Conservation (phyloP, 2,888 invertebrate genomes). For the Aleiodes alternator region DNA sequence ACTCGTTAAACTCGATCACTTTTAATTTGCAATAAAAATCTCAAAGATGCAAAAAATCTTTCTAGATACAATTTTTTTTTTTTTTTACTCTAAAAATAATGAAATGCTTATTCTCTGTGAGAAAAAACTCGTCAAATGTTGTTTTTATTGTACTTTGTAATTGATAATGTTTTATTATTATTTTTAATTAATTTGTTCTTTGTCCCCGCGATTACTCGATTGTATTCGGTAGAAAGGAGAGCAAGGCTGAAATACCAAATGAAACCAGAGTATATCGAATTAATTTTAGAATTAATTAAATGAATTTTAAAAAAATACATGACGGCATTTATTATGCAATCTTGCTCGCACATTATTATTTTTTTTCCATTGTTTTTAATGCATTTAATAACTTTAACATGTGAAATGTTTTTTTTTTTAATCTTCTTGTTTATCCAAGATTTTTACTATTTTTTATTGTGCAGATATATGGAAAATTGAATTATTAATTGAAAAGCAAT, state of each 20-base stretch:
- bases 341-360: slow-evolving; percentile 20
- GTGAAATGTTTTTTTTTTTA: slow-evolving; percentile 23
- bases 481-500: slow-evolving; percentile 13
- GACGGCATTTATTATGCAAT: slow-evolving; percentile 31
- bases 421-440: not conserved
- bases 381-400: slow-evolving; percentile 10
- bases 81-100: slow-evolving; percentile 11
- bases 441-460: slow-evolving; percentile 9
- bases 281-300: slow-evolving; percentile 23
- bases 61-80: not conserved
- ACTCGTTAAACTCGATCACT: slow-evolving; percentile 94
- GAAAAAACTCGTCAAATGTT: slow-evolving; percentile 22
- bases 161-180: slow-evolving; percentile 3
- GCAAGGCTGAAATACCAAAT: slow-evolving; percentile 64
- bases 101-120: slow-evolving; percentile 44
- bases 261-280: slow-evolving; percentile 44
- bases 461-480: not conserved
- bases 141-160: slow-evolving; percentile 5
- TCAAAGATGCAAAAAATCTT: slow-evolving; percentile 15
- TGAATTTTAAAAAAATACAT: slow-evolving; percentile 15
- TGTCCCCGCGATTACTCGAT: slow-evolving; percentile 45
- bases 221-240: slow-evolving; percentile 55
- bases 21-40: slow-evolving; percentile 76
- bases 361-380: slow-evolving; percentile 1
- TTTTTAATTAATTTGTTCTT: slow-evolving; percentile 22